Evolutionary conservation across 2,797 vertebrate species (phyloP).

Genomic region (Alauda arvensis): DNA sequence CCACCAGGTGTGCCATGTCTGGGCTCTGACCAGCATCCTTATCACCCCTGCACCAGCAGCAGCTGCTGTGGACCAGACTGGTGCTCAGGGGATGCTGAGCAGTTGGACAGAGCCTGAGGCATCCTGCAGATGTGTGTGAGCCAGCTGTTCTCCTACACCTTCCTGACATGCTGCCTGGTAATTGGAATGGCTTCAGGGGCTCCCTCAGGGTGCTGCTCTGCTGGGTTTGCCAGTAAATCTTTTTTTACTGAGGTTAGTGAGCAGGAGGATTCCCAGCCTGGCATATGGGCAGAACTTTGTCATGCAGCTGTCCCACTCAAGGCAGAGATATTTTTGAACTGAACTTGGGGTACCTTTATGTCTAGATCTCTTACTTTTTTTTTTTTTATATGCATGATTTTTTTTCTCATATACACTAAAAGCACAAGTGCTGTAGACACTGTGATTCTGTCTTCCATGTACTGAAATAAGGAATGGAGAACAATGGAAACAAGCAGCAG

Average conservation of each 20-base stretch:
- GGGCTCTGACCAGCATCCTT: background rate
- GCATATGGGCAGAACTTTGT: background rate
- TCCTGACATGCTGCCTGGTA: background rate
- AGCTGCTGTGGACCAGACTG: background rate
- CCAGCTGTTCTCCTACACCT: background rate
- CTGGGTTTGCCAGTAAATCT: background rate
- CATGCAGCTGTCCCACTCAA: background rate
- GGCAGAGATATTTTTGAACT: background rate
- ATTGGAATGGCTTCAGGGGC: background rate
- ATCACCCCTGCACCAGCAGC: background rate
- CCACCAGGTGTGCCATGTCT: background rate
- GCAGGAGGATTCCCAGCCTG: background rate
- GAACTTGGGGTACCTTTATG: background rate
- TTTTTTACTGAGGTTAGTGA: background rate
- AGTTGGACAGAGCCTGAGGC: background rate
- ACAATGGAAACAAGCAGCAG: background rate
- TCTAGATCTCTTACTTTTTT: background rate
- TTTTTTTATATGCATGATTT: background rate
- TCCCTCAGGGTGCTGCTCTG: background rate
- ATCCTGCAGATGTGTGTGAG: background rate
- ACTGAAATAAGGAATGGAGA: background rate
- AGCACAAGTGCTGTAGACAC: background rate
- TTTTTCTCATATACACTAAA: background rate
- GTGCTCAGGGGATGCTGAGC: background rate
- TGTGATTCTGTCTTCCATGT: background rate